phyloP scores from a whole-genome alignment of 2,888 invertebrate species.

The Megamerina dolium region DNA sequence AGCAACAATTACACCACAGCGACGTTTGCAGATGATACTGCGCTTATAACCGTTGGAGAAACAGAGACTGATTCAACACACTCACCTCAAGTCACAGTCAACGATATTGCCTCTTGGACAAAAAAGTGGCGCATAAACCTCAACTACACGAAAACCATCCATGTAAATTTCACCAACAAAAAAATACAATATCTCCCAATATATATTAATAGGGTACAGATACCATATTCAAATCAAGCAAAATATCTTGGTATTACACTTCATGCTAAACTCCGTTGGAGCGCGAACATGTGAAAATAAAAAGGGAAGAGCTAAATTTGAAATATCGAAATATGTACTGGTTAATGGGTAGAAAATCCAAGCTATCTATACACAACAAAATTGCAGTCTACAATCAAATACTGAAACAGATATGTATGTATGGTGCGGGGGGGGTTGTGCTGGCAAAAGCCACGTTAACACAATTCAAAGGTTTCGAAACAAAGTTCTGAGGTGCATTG shows the following conservation, averaged over 20 bases:
- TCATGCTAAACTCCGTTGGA: too few relatives aligned
- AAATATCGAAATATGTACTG: too few relatives aligned
- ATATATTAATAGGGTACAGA: not conserved
- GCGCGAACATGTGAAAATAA: too few relatives aligned
- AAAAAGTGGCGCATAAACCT: not conserved
- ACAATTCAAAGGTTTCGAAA: too few relatives aligned
- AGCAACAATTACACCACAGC: not conserved
- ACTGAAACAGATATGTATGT: too few relatives aligned
- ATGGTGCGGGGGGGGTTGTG: too few relatives aligned
- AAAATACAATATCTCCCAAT: not conserved
- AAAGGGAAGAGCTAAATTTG: too few relatives aligned
- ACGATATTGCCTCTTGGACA: not conserved
- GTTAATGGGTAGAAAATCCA: too few relatives aligned
- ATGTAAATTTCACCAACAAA: not conserved
- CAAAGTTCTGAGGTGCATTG: too few relatives aligned
- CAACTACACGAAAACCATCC: not conserved
- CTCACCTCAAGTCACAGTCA: not conserved
- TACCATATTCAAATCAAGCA: not conserved
- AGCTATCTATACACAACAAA: too few relatives aligned
- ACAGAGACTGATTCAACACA: not conserved
- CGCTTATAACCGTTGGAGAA: not conserved
- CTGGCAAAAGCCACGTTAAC: too few relatives aligned
- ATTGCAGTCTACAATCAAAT: too few relatives aligned
- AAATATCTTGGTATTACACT: not conserved
- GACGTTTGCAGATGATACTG: not conserved